Evolutionary conservation across 2,113 vertebrate genomes (phyloP).

Genomic region (Dipodomys ordii): DNA sequence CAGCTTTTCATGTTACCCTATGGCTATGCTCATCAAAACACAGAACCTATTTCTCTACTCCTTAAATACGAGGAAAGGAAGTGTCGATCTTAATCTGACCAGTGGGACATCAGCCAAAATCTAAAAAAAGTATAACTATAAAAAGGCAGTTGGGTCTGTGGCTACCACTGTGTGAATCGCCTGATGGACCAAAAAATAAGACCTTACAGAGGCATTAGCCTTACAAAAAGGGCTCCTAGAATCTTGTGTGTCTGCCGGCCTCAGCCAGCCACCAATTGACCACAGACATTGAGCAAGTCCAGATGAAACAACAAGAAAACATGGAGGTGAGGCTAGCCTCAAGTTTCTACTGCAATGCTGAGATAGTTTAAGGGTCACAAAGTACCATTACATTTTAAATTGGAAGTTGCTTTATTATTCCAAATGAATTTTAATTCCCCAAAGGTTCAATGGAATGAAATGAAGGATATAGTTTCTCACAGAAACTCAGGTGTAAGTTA

Average conservation of each 20-base stretch:
- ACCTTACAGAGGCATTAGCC: neutral
- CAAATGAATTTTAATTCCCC: neutral
- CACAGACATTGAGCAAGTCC: neutral
- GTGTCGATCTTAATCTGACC: neutral
- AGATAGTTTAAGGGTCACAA: neutral
- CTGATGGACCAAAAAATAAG: neutral
- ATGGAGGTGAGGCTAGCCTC: neutral
- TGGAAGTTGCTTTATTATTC: neutral
- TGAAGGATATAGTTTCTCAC: neutral
- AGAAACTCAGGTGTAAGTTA: neutral
- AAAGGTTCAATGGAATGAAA: neutral
- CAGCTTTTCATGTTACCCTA: neutral
- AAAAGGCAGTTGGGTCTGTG: neutral
- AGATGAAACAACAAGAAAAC: neutral
- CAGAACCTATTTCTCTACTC: neutral
- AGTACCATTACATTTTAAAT: neutral
- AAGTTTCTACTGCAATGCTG: neutral
- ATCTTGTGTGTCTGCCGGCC: neutral
- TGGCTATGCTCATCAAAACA: neutral
- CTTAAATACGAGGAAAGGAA: neutral
- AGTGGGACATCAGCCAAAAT: neutral
- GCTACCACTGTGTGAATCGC: neutral
- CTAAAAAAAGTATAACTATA: neutral
- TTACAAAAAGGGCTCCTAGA: neutral
- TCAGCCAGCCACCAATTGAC: neutral